Percentiles rank a stretch among this genome's conserved stretches.
These are phyloP conservation scores for Ptychoptera contaminata DNA, from an alignment of 2,888 invertebrate species.

Conservation along the genomic window DNA sequence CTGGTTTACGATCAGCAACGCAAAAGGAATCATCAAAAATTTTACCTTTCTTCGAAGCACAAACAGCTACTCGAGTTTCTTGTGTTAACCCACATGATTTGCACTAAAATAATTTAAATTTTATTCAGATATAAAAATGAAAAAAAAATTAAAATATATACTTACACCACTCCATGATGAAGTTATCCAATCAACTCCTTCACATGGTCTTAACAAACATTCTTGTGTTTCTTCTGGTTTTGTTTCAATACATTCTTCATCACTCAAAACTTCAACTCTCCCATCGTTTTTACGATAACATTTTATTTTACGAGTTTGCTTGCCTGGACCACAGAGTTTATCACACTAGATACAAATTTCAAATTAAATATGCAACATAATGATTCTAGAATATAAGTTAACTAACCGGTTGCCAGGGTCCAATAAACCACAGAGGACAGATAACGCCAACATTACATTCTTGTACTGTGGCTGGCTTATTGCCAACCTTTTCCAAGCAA, in stretches of 20 bases:
- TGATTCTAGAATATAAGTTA: not conserved
- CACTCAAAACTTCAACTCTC: constrained; percentile 48
- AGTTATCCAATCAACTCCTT: constrained; percentile 80
- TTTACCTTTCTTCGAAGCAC: constrained; percentile 52
- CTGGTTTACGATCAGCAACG: constrained; percentile 44
- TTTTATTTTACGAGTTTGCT: constrained; percentile 60
- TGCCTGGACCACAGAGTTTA: constrained; percentile 80
- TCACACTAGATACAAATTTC: constrained; percentile 46
- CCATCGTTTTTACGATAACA: constrained; percentile 54
- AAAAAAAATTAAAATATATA: not conserved
- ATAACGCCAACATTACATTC: constrained; percentile 60
- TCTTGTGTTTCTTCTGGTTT: constrained; percentile 52
- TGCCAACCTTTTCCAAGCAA: constrained; percentile 50
- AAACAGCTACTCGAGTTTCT: constrained; percentile 57
- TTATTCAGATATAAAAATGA: constrained; percentile 10
- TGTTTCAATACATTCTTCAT: constrained; percentile 46
- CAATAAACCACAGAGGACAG: constrained; percentile 77
- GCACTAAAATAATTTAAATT: constrained; percentile 39
- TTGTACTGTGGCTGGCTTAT: constrained; percentile 50
- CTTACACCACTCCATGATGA: constrained; percentile 80
- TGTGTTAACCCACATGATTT: constrained; percentile 58
- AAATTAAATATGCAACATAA: constrained; percentile 1
- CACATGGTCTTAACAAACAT: constrained; percentile 70
- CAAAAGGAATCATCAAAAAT: constrained; percentile 56
- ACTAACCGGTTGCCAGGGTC: constrained; percentile 79